These are phyloP conservation scores for Drosophila leonis DNA, from an alignment of 2,888 invertebrate genomes.

Conservation along the genomic window DNA sequence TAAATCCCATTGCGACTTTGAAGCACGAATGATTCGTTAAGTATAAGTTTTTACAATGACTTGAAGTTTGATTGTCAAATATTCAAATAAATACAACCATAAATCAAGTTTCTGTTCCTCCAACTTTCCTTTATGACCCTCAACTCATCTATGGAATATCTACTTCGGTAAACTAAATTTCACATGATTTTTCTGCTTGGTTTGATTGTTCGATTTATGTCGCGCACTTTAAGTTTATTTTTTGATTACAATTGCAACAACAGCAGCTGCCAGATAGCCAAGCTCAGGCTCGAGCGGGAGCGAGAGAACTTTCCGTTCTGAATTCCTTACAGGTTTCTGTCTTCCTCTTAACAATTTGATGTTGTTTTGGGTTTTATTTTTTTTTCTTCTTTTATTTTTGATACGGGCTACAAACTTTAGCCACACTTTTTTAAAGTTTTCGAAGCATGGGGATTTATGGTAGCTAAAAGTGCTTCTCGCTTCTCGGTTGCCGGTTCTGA, in stretches of 20 bases:
- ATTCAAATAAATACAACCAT: neutral
- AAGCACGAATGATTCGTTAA: too few species aligned
- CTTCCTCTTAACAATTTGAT: conserved; percentile 19
- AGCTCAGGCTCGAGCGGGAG: neutral
- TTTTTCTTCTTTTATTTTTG: conserved; percentile 28
- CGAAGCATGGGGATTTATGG: conserved; percentile 66
- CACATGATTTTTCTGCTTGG: conserved; percentile 11
- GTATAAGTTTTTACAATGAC: too few species aligned
- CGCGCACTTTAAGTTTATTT: conserved; percentile 8
- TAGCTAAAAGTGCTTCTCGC: conserved; percentile 62
- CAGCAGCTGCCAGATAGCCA: neutral
- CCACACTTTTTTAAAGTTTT: conserved; percentile 52
- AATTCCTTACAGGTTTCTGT: neutral
- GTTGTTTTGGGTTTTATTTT: conserved; percentile 22
- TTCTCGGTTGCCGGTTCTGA: conserved; percentile 40
- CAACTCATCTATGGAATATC: too few species aligned
- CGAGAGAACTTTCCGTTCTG: neutral
- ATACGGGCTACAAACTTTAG: conserved; percentile 57
- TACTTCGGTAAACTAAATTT: neutral
- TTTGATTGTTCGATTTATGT: conserved; percentile 34
- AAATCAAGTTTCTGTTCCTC: neutral
- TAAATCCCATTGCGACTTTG: neutral
- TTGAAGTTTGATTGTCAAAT: neutral
- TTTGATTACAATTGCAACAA: conserved; percentile 23
- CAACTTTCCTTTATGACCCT: neutral